Evolutionary conservation across 2,797 vertebrate genomes (phyloP).

Genomic region (Chromobotia macracanthus): DNA sequence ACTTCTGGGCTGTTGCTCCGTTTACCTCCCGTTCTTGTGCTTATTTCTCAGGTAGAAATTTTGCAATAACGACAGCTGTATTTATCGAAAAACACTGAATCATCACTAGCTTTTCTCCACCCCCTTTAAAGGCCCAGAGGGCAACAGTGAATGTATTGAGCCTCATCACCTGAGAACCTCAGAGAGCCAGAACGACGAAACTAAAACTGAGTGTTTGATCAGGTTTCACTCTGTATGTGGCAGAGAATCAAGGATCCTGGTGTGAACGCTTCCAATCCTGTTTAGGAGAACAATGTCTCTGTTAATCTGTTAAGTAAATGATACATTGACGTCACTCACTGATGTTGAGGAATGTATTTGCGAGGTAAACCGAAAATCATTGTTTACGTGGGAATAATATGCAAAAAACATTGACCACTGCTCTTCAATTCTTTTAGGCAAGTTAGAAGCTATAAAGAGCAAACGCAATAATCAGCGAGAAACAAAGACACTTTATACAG

Average conservation of each 20-base stretch:
- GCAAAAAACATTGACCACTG: no score
- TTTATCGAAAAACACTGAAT: not conserved
- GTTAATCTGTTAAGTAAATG: no score
- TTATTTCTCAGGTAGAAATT: slow-evolving; percentile 8
- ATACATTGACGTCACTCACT: no score
- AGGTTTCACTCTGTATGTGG: not conserved
- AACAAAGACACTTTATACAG: no score
- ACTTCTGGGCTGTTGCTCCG: not conserved
- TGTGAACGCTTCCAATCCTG: not conserved
- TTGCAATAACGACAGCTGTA: no score
- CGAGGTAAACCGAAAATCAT: no score
- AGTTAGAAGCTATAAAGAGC: no score
- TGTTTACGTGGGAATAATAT: no score
- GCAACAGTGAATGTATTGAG: not conserved
- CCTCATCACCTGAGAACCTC: not conserved
- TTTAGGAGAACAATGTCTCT: not conserved
- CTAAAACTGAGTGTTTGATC: slow-evolving; percentile 9
- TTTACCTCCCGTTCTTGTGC: not conserved
- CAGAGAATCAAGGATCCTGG: not conserved
- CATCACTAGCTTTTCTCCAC: not conserved
- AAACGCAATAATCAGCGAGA: no score
- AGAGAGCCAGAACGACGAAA: not conserved
- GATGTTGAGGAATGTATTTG: no score
- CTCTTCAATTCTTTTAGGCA: no score
- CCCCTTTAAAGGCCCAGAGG: no score